phyloP scores from a whole-genome alignment of 2,888 invertebrate species.

The Eilema depressum region DNA sequence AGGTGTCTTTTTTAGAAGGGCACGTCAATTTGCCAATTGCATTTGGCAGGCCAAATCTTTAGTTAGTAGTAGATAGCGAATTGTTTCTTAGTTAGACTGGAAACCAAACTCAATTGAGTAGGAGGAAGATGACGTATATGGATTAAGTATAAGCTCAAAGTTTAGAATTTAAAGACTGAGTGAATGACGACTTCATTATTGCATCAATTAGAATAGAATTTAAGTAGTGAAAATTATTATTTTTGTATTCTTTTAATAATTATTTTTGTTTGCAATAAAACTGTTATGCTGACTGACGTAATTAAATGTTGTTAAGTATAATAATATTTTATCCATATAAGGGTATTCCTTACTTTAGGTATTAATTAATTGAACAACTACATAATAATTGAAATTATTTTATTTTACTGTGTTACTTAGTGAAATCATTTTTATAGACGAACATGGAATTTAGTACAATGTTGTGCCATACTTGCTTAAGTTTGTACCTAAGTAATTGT shows the following conservation, averaged over 20 bases:
- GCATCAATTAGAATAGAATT: constrained; percentile 3
- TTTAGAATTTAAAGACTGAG: background rate
- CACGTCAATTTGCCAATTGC: too few species aligned
- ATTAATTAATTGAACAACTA: background rate
- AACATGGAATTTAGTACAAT: constrained; percentile 17
- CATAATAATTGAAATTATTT: constrained; percentile 2
- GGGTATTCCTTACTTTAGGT: constrained; percentile 8
- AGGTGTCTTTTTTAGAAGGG: background rate
- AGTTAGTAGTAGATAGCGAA: background rate
- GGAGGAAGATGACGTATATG: background rate
- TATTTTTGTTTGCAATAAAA: background rate
- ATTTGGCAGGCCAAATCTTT: too few species aligned
- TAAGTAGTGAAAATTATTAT: constrained; percentile 42
- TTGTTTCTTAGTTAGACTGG: background rate
- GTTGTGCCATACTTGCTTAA: constrained; percentile 40
- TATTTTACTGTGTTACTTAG: background rate
- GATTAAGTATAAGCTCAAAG: background rate
- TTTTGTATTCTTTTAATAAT: constrained; percentile 18
- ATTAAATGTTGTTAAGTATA: constrained; percentile 7
- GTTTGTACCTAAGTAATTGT: constrained; percentile 4
- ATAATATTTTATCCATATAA: constrained; percentile 9
- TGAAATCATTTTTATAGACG: constrained; percentile 18
- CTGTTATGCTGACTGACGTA: background rate
- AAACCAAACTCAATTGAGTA: background rate
- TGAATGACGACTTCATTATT: background rate